Evolutionary conservation across 2,888 invertebrate species (phyloP).

Genomic region (Philereme transversata): DNA sequence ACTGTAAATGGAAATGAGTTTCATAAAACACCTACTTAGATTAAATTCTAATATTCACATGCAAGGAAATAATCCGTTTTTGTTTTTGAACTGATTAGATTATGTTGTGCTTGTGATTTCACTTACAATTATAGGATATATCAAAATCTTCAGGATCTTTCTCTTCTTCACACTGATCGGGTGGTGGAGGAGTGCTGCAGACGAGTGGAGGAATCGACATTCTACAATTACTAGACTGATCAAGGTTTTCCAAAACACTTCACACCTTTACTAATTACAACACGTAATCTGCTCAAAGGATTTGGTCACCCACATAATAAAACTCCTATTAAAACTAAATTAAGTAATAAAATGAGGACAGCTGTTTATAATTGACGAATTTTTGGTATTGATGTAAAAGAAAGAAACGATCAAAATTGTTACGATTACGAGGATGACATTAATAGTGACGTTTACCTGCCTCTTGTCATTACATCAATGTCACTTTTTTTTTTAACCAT

Average conservation of each 20-base stretch:
- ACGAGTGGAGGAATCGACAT: conserved; percentile 88
- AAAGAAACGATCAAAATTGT: conserved; percentile 24
- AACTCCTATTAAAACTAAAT: conserved; percentile 11
- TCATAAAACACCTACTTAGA: neutral
- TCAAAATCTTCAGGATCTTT: conserved; percentile 82
- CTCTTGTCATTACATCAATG: conserved; percentile 5
- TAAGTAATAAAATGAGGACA: conserved; percentile 56
- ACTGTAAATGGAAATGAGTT: conserved; percentile 52
- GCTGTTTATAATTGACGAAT: conserved; percentile 75
- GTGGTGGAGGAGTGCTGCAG: conserved; percentile 87
- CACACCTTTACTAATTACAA: conserved; percentile 31
- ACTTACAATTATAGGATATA: conserved; percentile 74
- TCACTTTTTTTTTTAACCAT: no score
- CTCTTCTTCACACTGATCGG: conserved; percentile 86
- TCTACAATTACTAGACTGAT: conserved; percentile 46
- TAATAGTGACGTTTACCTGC: conserved; percentile 4
- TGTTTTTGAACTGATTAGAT: neutral
- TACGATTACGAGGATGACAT: conserved; percentile 1
- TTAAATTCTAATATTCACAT: neutral
- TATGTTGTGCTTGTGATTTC: neutral
- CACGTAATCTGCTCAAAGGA: conserved; percentile 23
- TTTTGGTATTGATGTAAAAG: conserved; percentile 52
- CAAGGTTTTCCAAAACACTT: conserved; percentile 43
- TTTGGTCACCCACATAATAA: conserved; percentile 32
- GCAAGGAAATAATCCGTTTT: neutral